phyloP scores from a whole-genome alignment of 1,140 invertebrate species.

The Colletes gigas region DNA sequence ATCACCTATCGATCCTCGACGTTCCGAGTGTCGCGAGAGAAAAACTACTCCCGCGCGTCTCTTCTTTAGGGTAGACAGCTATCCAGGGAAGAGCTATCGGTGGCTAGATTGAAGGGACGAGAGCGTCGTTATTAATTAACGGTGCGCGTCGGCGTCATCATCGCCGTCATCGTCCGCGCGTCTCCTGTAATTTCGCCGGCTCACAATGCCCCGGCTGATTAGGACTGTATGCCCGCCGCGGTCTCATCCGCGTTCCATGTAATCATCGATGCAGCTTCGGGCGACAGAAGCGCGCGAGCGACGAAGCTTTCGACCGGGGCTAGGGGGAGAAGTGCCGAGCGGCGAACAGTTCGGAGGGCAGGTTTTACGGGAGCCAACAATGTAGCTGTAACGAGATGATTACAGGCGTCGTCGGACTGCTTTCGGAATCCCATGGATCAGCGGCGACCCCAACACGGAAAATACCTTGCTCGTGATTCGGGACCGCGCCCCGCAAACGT shows the following conservation, averaged over 20 bases:
- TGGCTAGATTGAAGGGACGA: background rate
- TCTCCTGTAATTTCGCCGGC: conserved; percentile 71
- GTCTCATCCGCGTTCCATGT: conserved; percentile 59
- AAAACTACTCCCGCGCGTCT: too few relatives aligned
- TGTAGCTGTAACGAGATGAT: conserved; percentile 74
- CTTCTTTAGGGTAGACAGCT: background rate
- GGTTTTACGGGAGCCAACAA: conserved; percentile 65
- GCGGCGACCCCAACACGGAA: conserved; percentile 25
- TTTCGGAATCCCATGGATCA: conserved; percentile 59
- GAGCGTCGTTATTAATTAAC: conserved; percentile 49
- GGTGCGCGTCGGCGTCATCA: conserved; percentile 25
- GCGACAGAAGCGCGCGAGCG: conserved; percentile 23
- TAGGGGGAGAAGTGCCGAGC: background rate
- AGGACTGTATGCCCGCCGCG: conserved; percentile 58
- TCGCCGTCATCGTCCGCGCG: conserved; percentile 33
- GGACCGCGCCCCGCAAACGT: conserved; percentile 21
- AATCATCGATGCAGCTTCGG: conserved; percentile 66
- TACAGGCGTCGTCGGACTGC: conserved; percentile 63
- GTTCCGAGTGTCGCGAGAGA: too few relatives aligned
- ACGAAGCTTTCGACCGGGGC: too few relatives aligned
- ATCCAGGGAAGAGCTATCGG: background rate
- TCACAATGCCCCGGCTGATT: conserved; percentile 73
- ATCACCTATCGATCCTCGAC: conserved; percentile 14
- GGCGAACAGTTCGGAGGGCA: conserved; percentile 4
- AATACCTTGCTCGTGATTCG: conserved; percentile 43